Conservation (phyloP, 2,888 invertebrate species). For the Blera fallax region DNA sequence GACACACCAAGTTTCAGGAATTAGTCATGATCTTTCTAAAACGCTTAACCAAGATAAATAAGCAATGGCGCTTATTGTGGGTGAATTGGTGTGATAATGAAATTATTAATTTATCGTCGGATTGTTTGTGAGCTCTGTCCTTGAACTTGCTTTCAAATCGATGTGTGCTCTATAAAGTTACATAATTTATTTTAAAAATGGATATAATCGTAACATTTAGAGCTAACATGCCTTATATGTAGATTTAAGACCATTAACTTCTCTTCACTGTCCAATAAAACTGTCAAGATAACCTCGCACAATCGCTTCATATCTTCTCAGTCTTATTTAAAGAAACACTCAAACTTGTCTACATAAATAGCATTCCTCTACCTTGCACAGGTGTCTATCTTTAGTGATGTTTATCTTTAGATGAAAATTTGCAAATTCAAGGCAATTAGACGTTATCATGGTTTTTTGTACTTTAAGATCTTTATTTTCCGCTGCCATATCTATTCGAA, state of each 20-base stretch:
- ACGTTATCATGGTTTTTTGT: neutral
- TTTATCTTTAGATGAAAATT: neutral
- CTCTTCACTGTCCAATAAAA: neutral
- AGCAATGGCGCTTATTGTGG: neutral
- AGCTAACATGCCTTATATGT: too few relatives aligned
- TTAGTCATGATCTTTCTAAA: too few relatives aligned
- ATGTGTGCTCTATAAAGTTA: neutral
- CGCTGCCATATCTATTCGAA: neutral
- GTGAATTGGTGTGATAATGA: neutral
- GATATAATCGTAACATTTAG: too few relatives aligned
- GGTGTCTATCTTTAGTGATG: constrained; percentile 8
- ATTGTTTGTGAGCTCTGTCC: neutral
- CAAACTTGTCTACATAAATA: neutral
- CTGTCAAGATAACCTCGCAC: neutral
- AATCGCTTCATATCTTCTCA: neutral
- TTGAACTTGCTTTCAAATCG: neutral
- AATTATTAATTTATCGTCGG: neutral
- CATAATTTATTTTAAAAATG: too few relatives aligned
- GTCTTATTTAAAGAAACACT: neutral
- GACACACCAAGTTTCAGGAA: too few relatives aligned
- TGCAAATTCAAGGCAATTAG: neutral
- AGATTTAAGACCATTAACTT: too few relatives aligned
- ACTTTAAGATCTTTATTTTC: neutral
- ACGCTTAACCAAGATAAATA: neutral
- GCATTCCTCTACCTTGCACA: neutral